Evolutionary conservation across 2,888 invertebrate species (phyloP).

Genomic region (Sesia apiformis): DNA sequence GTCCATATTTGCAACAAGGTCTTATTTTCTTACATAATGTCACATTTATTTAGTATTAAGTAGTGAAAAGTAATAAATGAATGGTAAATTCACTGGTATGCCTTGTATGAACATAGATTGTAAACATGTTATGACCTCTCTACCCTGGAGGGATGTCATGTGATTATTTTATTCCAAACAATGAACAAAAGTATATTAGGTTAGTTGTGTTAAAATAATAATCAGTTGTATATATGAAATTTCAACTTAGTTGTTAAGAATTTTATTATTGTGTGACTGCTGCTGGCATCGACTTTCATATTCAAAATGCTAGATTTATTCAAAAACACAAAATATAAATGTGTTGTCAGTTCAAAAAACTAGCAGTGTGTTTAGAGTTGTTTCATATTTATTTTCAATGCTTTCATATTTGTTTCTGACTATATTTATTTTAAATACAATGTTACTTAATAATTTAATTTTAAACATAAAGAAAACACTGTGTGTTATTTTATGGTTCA

Average conservation of each 20-base stretch:
- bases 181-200: constrained; percentile 46
- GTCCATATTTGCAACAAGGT: no score
- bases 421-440: no score
- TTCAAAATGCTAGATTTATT: no score
- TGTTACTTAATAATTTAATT: no score
- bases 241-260: neutral
- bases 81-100: constrained; percentile 1
- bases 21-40: neutral
- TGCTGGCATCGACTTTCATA: neutral
- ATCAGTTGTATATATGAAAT: neutral
- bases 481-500: no score
- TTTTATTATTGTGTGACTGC: neutral
- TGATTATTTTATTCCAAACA: constrained; percentile 60
- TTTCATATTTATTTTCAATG: no score
- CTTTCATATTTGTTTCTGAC: no score
- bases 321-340: no score
- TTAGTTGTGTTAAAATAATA: constrained; percentile 13
- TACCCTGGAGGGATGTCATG: constrained; percentile 22
- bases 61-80: constrained; percentile 31
- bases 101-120: constrained; percentile 26
- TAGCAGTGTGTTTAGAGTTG: no score
- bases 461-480: no score
- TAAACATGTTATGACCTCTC: neutral
- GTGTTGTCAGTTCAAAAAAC: no score
- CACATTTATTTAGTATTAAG: constrained; percentile 41